Conservation (phyloP, 2,113 vertebrate genomes). For the Serilophus lunatus region DNA sequence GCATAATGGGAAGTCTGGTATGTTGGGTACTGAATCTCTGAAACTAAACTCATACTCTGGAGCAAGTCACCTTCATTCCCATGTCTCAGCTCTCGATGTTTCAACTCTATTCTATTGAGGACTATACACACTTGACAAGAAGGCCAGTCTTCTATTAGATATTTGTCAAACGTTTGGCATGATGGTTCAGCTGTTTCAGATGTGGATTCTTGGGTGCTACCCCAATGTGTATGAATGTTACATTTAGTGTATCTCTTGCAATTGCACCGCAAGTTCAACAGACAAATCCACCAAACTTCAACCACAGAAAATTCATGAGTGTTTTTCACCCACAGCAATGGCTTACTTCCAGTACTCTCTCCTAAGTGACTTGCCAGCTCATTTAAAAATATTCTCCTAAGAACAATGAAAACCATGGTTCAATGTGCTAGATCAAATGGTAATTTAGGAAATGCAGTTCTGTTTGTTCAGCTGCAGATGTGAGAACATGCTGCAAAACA, state of each 20-base stretch:
- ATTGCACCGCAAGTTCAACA: not conserved
- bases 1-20: not conserved
- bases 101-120: not conserved
- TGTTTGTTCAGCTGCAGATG: conserved; percentile 13
- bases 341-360: not conserved
- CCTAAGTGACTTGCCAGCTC: not conserved
- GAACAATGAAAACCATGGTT: not conserved
- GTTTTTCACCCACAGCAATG: not conserved
- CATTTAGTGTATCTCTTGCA: not conserved
- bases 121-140: not conserved
- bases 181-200: not conserved
- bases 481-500: not conserved
- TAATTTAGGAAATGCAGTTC: not conserved
- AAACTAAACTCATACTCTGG: not conserved
- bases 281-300: not conserved
- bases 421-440: not conserved
- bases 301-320: not conserved
- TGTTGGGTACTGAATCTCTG: not conserved
- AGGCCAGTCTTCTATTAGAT: not conserved
- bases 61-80: not conserved
- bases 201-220: not conserved
- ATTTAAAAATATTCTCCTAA: not conserved
- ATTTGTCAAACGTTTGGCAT: not conserved
- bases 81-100: not conserved
- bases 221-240: not conserved